A percentile compares a stretch with the other conserved stretches of the same genome.
Conservation (phyloP, 2,113 vertebrate species). For the Austrofundulus limnaeus region DNA sequence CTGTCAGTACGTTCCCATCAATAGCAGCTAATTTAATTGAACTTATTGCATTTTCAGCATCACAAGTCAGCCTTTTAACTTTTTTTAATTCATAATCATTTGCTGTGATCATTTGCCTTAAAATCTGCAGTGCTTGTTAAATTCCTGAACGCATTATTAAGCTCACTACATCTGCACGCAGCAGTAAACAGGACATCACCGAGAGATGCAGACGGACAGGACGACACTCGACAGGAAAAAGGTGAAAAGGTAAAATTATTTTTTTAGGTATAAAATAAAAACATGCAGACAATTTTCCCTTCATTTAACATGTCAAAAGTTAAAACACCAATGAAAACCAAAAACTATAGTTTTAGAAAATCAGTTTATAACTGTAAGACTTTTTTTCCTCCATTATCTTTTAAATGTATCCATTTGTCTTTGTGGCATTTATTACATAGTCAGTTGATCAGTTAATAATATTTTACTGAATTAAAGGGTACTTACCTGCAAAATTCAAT, state of each 20-base stretch:
- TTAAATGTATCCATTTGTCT: no score
- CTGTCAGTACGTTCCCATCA: slow-evolving; percentile 12
- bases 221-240: slow-evolving; percentile 7
- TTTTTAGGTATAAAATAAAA: background rate
- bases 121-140: slow-evolving; percentile 8
- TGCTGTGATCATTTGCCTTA: slow-evolving; percentile 18
- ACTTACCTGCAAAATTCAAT: no score
- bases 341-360: background rate
- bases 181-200: slow-evolving; percentile 35
- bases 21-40: slow-evolving; percentile 13
- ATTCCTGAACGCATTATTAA: slow-evolving; percentile 21
- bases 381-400: no score
- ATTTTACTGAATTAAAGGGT: no score
- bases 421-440: background rate
- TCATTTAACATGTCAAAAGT: background rate
- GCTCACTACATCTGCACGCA: slow-evolving; percentile 34
- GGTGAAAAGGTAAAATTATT: slow-evolving; percentile 15
- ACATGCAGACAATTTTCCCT: background rate
- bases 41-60: slow-evolving; percentile 7
- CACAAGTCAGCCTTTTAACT: background rate
- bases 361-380: no score
- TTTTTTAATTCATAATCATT: slow-evolving; percentile 10
- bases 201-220: slow-evolving; percentile 10
- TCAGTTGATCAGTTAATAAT: background rate
- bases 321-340: background rate